A percentile compares a stretch with the other conserved stretches of the same genome.
Conservation (phyloP, 1,140 invertebrate genomes). For the Diprion similis region DNA sequence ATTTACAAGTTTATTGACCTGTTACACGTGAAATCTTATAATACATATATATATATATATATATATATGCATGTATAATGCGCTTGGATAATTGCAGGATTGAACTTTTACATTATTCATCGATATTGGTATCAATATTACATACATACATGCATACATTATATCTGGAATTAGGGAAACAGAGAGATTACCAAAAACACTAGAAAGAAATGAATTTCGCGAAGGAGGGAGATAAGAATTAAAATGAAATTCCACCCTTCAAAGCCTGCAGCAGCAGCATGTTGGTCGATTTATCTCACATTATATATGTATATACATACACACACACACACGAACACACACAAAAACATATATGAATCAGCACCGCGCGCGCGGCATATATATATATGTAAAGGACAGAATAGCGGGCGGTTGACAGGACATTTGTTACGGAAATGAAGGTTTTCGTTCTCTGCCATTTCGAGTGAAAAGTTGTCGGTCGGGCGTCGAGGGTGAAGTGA, state of each 20-base stretch:
- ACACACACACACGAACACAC: background rate
- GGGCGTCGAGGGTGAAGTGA: background rate
- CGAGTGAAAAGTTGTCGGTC: slow-evolving; percentile 4
- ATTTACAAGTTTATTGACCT: no score
- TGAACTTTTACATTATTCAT: no score
- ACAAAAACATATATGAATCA: background rate
- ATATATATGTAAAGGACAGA: background rate
- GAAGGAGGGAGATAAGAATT: background rate
- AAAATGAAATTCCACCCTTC: background rate
- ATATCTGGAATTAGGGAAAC: no score
- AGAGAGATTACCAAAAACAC: background rate
- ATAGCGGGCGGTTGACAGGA: slow-evolving; percentile 1
- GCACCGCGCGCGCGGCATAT: no score
- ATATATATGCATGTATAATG: no score
- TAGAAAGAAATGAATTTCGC: background rate
- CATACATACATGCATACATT: no score
- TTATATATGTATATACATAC: background rate
- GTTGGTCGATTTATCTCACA: background rate
- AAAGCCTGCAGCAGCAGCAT: background rate
- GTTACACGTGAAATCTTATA: no score
- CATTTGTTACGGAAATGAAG: slow-evolving; percentile 7
- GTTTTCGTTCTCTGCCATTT: slow-evolving; percentile 5
- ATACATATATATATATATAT: no score
- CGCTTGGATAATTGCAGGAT: no score
- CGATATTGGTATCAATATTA: no score